Percentiles rank a stretch among this genome's conserved stretches.
Evolutionary conservation across 2,888 invertebrate species (phyloP).

Genomic region (Polylopha cassiicola): DNA sequence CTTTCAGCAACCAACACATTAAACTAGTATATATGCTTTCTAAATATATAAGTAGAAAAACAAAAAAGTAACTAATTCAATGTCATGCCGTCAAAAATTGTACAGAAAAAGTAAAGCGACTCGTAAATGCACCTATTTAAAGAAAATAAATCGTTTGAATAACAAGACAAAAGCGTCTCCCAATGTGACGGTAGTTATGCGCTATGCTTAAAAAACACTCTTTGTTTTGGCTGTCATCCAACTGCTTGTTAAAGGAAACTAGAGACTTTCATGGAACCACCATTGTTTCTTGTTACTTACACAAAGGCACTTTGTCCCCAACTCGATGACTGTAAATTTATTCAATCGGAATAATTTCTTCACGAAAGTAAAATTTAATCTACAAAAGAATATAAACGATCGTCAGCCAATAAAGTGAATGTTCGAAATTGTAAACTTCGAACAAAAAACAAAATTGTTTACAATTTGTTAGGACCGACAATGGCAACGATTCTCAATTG

Average conservation of each 20-base stretch:
- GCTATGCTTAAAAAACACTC: constrained; percentile 45
- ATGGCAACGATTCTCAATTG: no score
- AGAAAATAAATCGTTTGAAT: constrained; percentile 16
- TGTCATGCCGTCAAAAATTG: no score
- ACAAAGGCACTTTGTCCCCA: constrained; percentile 36
- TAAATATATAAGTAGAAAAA: no score
- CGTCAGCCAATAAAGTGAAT: constrained; percentile 9
- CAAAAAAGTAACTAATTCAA: no score
- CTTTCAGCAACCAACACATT: no score
- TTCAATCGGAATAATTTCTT: constrained; percentile 23
- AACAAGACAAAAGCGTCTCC: constrained; percentile 17
- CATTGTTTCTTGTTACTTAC: constrained; percentile 58
- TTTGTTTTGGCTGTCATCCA: constrained; percentile 66
- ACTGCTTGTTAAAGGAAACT: constrained; percentile 69
- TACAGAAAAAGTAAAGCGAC: constrained; percentile 11
- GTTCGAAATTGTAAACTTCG: constrained; percentile 6
- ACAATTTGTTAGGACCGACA: no score
- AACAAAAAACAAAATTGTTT: no score
- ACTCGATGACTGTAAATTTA: constrained; percentile 29
- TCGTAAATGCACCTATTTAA: constrained; percentile 17
- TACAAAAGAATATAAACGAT: constrained; percentile 6
- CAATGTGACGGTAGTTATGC: constrained; percentile 28
- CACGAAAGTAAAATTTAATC: constrained; percentile 8
- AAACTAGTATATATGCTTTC: no score
- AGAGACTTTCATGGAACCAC: constrained; percentile 51